A percentile compares a stretch with the other conserved stretches of the same genome.
Evolutionary conservation across 2,113 vertebrate species (phyloP).

Genomic region (Prunella fulvescens): DNA sequence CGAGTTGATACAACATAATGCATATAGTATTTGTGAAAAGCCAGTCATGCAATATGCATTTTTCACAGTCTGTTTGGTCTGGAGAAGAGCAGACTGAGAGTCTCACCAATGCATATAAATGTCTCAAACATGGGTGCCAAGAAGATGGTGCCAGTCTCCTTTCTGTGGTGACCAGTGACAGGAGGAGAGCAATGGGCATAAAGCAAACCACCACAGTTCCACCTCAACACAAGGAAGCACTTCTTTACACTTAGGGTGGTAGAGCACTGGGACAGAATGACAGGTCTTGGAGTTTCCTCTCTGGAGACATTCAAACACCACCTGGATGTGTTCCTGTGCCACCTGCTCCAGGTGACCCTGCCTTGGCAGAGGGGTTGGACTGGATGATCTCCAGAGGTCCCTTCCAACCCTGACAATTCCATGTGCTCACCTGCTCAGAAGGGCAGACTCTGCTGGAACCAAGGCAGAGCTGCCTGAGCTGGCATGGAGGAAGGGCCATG

Average conservation of each 20-base stretch:
- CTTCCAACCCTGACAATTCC: background rate
- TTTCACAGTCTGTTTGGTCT: background rate
- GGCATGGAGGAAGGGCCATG: accelerated
- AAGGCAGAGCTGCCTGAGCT: accelerated
- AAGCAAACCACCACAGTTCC: background rate
- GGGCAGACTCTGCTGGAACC: accelerated
- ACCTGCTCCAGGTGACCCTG: background rate
- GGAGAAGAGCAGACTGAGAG: background rate
- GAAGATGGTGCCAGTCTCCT: background rate
- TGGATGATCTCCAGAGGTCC: background rate
- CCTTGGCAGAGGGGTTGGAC: background rate
- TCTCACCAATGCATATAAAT: background rate
- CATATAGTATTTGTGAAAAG: too few species aligned
- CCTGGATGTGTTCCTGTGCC: background rate
- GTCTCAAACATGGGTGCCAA: background rate
- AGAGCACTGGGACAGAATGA: background rate
- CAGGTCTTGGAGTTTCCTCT: background rate
- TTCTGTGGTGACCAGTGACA: background rate
- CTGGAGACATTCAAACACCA: background rate
- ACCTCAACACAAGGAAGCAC: too few species aligned
- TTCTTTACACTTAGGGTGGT: background rate
- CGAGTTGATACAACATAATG: too few species aligned
- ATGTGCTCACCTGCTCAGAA: accelerated
- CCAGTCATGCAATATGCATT: too few species aligned
- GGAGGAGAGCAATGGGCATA: background rate